Evolutionary conservation across 2,113 vertebrate genomes (phyloP).

Genomic region (Oceanites oceanicus): DNA sequence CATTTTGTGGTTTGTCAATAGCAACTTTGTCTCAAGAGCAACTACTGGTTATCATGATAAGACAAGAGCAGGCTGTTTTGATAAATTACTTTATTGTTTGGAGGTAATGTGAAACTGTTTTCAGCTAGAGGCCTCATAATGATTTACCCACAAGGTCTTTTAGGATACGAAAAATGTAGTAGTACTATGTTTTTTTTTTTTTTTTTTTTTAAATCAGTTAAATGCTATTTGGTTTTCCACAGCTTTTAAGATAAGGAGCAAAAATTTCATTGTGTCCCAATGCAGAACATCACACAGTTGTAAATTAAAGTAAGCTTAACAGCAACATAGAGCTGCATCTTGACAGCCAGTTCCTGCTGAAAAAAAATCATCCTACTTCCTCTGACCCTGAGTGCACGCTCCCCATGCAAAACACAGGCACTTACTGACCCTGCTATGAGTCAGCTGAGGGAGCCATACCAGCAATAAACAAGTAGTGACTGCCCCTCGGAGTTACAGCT

Average conservation of each 20-base stretch:
- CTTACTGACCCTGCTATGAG: neutral
- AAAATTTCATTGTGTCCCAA: neutral
- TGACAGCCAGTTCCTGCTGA: neutral
- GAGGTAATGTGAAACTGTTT: constrained; percentile 2
- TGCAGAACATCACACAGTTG: neutral
- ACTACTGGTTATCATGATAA: neutral
- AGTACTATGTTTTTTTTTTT: neutral
- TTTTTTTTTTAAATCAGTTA: neutral
- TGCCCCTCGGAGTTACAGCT: neutral
- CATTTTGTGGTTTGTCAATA: neutral
- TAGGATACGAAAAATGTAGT: neutral
- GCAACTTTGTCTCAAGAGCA: neutral
- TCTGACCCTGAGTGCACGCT: neutral
- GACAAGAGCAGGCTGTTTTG: constrained; percentile 15
- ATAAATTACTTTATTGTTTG: constrained; percentile 60
- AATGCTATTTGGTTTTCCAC: constrained; percentile 48
- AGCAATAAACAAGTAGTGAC: neutral
- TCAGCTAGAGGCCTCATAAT: neutral
- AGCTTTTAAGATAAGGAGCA: constrained; percentile 15
- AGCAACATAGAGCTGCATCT: neutral
- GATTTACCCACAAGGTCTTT: neutral
- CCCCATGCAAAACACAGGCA: neutral
- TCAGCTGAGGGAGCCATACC: neutral
- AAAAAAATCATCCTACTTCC: neutral
- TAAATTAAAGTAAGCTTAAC: neutral